Evolutionary conservation across 23 tunicate genomes (phyloP).

Genomic region (Halocynthia roretzi): DNA sequence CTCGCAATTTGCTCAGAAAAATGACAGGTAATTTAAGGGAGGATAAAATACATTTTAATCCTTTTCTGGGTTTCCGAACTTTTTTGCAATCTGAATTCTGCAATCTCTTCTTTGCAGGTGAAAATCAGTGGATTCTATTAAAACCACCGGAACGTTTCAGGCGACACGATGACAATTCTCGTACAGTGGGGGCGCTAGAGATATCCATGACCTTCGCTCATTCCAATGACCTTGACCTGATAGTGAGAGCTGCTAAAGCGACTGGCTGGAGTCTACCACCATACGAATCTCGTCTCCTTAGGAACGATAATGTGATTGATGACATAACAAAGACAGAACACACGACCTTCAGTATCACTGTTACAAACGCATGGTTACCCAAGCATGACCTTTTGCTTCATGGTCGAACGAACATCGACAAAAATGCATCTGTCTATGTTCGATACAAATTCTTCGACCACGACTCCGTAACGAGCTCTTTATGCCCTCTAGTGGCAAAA

Average conservation of each 20-base stretch:
- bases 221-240: constrained; percentile 48
- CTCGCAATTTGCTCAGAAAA: constrained; percentile 31
- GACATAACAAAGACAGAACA: constrained; percentile 29
- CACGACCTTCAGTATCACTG: constrained; percentile 27
- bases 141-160: constrained; percentile 35
- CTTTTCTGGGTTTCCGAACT: background rate
- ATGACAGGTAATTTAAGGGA: constrained; percentile 47
- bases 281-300: constrained; percentile 18
- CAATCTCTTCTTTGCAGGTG: constrained; percentile 30
- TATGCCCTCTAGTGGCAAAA: constrained; percentile 2
- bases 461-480: constrained; percentile 47
- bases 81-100: background rate
- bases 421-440: constrained; percentile 47
- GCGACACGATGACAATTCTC: constrained; percentile 2
- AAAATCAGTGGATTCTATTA: constrained; percentile 46
- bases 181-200: constrained; percentile 52
- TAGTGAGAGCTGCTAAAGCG: constrained; percentile 52
- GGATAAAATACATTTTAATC: background rate
- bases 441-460: constrained; percentile 84
- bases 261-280: constrained; percentile 48
- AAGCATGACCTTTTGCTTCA: constrained; percentile 16
- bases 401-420: constrained; percentile 28
- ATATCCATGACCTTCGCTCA: constrained; percentile 37
- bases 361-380: constrained; percentile 76
- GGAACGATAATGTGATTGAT: constrained; percentile 19